Evolutionary conservation across 2,888 invertebrate genomes (phyloP).

Genomic region (Dynastes hyllus): DNA sequence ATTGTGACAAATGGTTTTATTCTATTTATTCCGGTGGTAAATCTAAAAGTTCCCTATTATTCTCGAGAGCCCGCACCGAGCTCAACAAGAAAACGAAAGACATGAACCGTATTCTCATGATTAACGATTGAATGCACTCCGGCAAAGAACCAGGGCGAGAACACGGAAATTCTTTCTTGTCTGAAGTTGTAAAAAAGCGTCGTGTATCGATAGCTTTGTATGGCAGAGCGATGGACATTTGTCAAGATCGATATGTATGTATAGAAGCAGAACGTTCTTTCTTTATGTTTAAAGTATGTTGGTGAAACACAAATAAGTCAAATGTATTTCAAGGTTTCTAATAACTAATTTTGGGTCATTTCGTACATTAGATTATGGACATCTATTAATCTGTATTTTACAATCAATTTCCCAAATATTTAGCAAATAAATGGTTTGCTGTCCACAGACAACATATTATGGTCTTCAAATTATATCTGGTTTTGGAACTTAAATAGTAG

Average conservation of each 20-base stretch:
- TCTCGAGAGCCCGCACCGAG: slow-evolving; percentile 56
- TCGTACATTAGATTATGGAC: too few relatives aligned
- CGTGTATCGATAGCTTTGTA: slow-evolving; percentile 65
- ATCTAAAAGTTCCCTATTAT: slow-evolving; percentile 57
- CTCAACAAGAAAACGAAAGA: slow-evolving; percentile 62
- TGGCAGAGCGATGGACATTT: slow-evolving; percentile 67
- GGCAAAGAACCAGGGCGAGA: slow-evolving; percentile 67
- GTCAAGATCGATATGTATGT: slow-evolving; percentile 68
- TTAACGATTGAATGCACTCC: slow-evolving; percentile 72
- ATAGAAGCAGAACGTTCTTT: neutral
- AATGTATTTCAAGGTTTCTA: too few relatives aligned
- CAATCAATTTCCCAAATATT: too few relatives aligned
- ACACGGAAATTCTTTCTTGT: slow-evolving; percentile 71
- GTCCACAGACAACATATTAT: too few relatives aligned
- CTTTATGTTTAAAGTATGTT: too few relatives aligned
- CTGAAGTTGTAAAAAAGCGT: slow-evolving; percentile 67
- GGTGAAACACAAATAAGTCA: too few relatives aligned
- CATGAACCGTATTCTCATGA: slow-evolving; percentile 68
- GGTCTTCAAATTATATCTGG: too few relatives aligned
- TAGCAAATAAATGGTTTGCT: too few relatives aligned
- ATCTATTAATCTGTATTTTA: too few relatives aligned
- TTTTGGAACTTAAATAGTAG: too few relatives aligned
- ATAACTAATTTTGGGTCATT: too few relatives aligned
- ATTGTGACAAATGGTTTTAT: slow-evolving; percentile 52
- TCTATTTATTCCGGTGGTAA: slow-evolving; percentile 53